Evolutionary conservation across 2,888 invertebrate species (phyloP), one percentile per base, ranked within the genome.

Genomic region (Vesta saturnalis): DNA sequence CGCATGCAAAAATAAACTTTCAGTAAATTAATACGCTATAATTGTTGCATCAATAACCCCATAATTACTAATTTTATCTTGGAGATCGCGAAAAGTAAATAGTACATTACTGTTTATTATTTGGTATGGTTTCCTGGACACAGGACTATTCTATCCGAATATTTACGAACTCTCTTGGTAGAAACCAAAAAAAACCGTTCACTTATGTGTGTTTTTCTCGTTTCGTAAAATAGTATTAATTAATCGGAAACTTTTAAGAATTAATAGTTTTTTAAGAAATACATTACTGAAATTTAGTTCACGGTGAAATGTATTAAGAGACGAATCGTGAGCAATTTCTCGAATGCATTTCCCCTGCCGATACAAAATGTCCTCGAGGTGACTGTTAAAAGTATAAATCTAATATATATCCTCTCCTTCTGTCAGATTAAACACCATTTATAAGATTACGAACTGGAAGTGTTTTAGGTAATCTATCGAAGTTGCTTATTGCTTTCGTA

Each of bases 251-350:
- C 75, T 75, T 70, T 71, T 62, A 63, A 74, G 74, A 77, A 79
- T 78, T 79, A 78, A 79, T 78, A 76, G 77, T 76, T 77, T 77
- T 78, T 79, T 76, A 77, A 78, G 78, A 78, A 79, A 77, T 78
- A 77, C 78, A 79, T 80, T 78, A 78, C 77, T 75, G 78, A 77
- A 79, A 78, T 79, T 77, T 78, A 77, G 78, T 76, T 75, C 75
- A 60, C 19, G 76, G 76, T 80, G 76, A 78, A 79, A 78, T 77
- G 77, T 78, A 78, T 80, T 78, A 77, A 75, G 71, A 70, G 74
- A 77, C 76, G 77, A 78, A 75, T 69, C 68, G 67, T 64, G 69
- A 67, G 68, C 64, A 70, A 69, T 74, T 65, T 67, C 66, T 68
- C 71, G 61, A 63, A 67, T 70, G 70, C 65, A 63, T 58, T 65